Base-by-base conservation (phyloP, 2,888 invertebrate species). In the Sussaba pulchella region DNA sequence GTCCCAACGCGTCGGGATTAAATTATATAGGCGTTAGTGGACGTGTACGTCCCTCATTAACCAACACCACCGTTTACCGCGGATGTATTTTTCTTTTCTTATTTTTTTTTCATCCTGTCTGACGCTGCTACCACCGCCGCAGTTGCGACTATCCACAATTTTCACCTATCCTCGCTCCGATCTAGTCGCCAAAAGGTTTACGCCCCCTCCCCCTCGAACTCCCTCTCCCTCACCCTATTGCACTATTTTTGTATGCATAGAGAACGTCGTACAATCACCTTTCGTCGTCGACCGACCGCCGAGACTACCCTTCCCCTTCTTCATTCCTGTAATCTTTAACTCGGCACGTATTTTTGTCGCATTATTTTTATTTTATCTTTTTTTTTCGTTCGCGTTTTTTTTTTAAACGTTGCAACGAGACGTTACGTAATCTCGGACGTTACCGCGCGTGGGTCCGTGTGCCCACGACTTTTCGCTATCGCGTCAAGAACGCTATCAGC, bases 221-320 rank as follows among this genome's bases (percentile, higher is more conserved):
- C 31, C 31, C 31, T 6, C 31, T 6, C 31, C 31, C 31, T 6
- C 31, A 5, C 31, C 31, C 31, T 5, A 31, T 31, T 78, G 84
- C 69, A 89, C 89, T 89, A 89, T 89, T 89, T 89, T 89, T 89
- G 84, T 85, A 86, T 85, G 75, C 80, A 81, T 85, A 54, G 17
- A 54, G 41, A 64, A 63, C 45, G 63, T 45, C 39, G 57, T 72
- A 61, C 78, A 69, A 73, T 73, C 63, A 70, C 70, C 39, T 59
- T 45, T 36, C 31, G 67, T 64, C 63, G 36, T 41, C 54, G 54
- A 26, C 10, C 54, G 26, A 54, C 26, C 54, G 54, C 54, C 26
- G 26, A 31, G 31, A 14, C 31, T 36, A 14, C 57, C 31, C 14
- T 31, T 17, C 21, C 52, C 24, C 52, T 10, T 10, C 6, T 12